These are phyloP conservation scores for Smittia aterrima DNA, from an alignment of 2,888 invertebrate species.

Conservation along the genomic window DNA sequence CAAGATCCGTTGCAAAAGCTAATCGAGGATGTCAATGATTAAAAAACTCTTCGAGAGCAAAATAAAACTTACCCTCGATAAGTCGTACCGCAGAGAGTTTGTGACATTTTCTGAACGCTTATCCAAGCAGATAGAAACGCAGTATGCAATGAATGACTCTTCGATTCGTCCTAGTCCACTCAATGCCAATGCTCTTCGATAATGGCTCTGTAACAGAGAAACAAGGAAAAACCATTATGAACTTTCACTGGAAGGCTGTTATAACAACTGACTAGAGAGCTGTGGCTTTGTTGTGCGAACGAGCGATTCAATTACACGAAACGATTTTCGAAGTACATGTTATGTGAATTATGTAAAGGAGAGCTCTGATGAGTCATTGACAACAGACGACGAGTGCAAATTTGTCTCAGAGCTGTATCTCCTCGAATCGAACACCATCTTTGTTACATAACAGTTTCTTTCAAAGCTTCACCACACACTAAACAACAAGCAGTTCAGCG, in stretches of 20 bases:
- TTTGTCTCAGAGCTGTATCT: too few species aligned
- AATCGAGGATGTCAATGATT: neutral
- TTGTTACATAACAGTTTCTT: too few species aligned
- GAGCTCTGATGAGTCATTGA: neutral
- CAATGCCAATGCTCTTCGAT: slow-evolving; percentile 57
- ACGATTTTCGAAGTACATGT: neutral
- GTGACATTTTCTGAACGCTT: slow-evolving; percentile 50
- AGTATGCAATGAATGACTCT: slow-evolving; percentile 57
- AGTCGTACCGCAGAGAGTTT: slow-evolving; percentile 53
- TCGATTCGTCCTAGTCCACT: slow-evolving; percentile 56
- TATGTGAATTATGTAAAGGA: neutral
- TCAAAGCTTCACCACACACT: too few species aligned
- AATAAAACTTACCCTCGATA: slow-evolving; percentile 50
- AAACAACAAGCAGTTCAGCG: too few species aligned
- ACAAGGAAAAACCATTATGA: neutral
- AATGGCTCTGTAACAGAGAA: slow-evolving; percentile 54
- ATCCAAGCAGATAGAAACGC: slow-evolving; percentile 58
- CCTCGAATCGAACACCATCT: too few species aligned
- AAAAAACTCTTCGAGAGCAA: too few species aligned
- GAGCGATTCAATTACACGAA: neutral
- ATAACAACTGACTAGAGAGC: neutral
- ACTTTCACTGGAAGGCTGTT: neutral
- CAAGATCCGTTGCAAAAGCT: slow-evolving; percentile 44
- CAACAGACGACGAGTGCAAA: neutral
- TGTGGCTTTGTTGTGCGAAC: neutral